phyloP scores from a whole-genome alignment of 2,888 invertebrate genomes.

The Allacma fusca region DNA sequence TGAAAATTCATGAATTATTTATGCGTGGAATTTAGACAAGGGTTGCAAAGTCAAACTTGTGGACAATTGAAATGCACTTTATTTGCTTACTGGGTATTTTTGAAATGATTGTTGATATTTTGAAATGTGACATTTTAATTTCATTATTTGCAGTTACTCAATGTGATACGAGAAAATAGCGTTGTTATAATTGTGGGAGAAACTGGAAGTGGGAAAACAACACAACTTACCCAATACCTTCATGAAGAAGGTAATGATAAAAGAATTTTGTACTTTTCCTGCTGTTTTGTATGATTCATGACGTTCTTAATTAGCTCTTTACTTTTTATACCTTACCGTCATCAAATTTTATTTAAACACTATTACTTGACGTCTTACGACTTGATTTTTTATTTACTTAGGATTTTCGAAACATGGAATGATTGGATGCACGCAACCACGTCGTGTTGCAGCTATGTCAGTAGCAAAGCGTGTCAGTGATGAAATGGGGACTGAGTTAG shows the following conservation, averaged over 20 bases:
- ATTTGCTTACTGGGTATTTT: no score
- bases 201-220: constrained; percentile 97
- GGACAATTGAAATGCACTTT: no score
- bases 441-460: constrained; percentile 98
- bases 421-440: constrained; percentile 98
- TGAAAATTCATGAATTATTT: no score
- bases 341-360: neutral
- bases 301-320: no score
- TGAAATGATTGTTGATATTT: neutral
- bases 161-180: constrained; percentile 89
- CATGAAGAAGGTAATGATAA: constrained; percentile 83
- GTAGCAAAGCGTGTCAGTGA: constrained; percentile 99
- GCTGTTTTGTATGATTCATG: neutral
- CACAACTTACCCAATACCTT: constrained; percentile 95
- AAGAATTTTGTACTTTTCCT: neutral
- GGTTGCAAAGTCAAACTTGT: no score
- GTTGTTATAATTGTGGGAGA: constrained; percentile 95
- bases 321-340: no score
- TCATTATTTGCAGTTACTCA: constrained; percentile 70
- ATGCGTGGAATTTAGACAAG: no score
- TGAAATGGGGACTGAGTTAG: constrained; percentile 91
- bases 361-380: no score
- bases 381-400: constrained; percentile 39
- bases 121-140: neutral
- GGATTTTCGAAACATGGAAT: constrained; percentile 84